A percentile compares a stretch with the other conserved stretches of the same genome.
These are phyloP conservation scores for Argyrosomus regius DNA, from an alignment of 2,797 vertebrate species.

Conservation along the genomic window DNA sequence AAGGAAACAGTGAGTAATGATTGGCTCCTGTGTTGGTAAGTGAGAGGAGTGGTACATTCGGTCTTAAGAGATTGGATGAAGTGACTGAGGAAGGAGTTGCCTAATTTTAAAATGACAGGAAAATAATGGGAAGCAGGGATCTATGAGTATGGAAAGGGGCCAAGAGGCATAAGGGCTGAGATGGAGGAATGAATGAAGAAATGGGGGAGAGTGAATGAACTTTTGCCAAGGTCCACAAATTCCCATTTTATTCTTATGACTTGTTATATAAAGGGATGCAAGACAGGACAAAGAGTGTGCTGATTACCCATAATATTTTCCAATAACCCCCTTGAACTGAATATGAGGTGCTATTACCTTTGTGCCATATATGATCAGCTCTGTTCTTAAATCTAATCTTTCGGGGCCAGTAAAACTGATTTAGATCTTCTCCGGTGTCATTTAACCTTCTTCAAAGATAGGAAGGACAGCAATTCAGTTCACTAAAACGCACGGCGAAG, in stretches of 20 bases:
- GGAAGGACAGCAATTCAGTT: not conserved
- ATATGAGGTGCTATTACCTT: not conserved
- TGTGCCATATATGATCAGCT: not conserved
- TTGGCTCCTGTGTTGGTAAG: conserved; percentile 28
- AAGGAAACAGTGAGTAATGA: conserved; percentile 15
- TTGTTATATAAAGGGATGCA: conserved; percentile 21
- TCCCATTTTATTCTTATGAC: conserved; percentile 29
- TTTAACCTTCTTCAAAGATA: conserved; percentile 14
- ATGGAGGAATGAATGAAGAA: conserved; percentile 13
- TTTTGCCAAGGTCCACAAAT: conserved; percentile 36
- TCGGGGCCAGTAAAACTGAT: not conserved
- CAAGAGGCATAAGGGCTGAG: conserved; percentile 14
- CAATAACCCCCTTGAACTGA: not conserved
- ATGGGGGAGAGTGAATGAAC: not conserved
- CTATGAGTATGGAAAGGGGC: conserved; percentile 35
- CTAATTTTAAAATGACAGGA: conserved; percentile 39
- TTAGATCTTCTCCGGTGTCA: conserved; percentile 9
- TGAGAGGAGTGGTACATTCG: conserved; percentile 25
- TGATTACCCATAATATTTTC: conserved; percentile 5
- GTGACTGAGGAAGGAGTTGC: conserved; percentile 32
- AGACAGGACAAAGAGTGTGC: conserved; percentile 4
- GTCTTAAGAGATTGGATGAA: conserved; percentile 34
- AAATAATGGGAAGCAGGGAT: conserved; percentile 30
- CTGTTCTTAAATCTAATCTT: conserved; percentile 18
- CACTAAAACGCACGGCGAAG: conserved; percentile 16